phyloP scores from a whole-genome alignment of 2,888 invertebrate species.

The Artemia sp. region DNA sequence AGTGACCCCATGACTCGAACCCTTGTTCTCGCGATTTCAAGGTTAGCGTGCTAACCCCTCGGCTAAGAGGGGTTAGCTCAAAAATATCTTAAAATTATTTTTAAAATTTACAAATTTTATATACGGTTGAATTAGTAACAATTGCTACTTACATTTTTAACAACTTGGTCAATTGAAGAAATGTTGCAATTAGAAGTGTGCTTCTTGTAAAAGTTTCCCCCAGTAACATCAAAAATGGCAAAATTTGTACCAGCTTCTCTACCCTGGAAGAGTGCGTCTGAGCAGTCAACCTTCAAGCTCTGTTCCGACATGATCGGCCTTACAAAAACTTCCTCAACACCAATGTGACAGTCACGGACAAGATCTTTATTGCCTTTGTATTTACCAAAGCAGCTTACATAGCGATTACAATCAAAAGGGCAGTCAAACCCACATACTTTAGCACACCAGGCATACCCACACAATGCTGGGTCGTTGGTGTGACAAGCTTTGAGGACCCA shows the following conservation, averaged over 20 bases:
- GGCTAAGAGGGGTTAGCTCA: no score
- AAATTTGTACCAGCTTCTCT: slow-evolving; percentile 13
- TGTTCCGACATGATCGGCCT: not conserved
- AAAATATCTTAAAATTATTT: no score
- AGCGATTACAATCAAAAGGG: not conserved
- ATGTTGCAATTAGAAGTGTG: slow-evolving; percentile 6
- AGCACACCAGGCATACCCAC: slow-evolving; percentile 13
- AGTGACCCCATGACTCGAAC: no score
- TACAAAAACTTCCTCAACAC: not conserved
- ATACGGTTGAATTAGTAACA: no score
- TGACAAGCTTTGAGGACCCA: not conserved
- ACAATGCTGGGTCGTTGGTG: not conserved
- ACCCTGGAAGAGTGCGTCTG: not conserved
- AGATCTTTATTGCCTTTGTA: not conserved
- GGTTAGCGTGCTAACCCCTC: no score
- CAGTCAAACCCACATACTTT: slow-evolving; percentile 4
- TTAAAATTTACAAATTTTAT: no score
- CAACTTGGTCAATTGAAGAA: not conserved
- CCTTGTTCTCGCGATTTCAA: no score
- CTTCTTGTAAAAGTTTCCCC: not conserved
- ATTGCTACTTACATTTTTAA: slow-evolving; percentile 1
- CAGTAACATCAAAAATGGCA: not conserved
- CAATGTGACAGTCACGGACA: slow-evolving; percentile 3
- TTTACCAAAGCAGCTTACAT: not conserved
- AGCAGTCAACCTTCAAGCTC: not conserved